A percentile compares a stretch with the other conserved stretches of the same genome.
These are phyloP conservation scores for Neodiprion pinetum DNA, from an alignment of 1,140 invertebrate species.

Conservation along the genomic window DNA sequence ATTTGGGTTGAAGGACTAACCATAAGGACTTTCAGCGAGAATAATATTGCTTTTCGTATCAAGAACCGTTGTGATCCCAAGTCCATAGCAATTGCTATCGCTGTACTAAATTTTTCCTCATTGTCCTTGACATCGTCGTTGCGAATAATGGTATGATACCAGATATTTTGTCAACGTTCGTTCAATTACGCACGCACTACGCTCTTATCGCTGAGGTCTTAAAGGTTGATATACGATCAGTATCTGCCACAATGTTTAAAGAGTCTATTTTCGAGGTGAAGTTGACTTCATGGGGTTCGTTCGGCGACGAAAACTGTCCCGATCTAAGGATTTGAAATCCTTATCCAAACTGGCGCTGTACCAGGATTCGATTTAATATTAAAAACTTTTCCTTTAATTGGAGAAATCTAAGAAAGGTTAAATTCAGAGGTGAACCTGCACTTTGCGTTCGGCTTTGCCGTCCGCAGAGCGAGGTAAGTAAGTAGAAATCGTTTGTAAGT, in stretches of 20 bases:
- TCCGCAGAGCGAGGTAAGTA: no score
- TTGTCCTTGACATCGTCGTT: neutral
- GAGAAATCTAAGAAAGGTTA: neutral
- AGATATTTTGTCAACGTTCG: neutral
- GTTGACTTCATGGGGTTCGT: neutral
- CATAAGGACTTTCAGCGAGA: no score
- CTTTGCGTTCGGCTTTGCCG: neutral
- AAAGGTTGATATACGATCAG: neutral
- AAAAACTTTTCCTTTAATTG: no score
- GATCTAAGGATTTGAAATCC: neutral
- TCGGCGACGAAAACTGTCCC: neutral
- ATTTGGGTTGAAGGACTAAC: no score
- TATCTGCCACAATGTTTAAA: neutral
- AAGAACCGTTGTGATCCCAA: no score
- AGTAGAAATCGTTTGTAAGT: constrained; percentile 1
- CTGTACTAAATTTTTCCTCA: no score
- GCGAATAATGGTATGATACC: neutral
- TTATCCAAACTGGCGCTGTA: no score
- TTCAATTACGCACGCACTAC: neutral
- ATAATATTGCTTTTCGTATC: no score
- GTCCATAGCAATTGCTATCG: no score
- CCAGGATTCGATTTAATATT: no score
- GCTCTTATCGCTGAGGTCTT: neutral
- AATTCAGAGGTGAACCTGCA: neutral
- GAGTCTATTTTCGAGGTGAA: neutral